Evolutionary conservation across 1,140 invertebrate genomes (phyloP), one percentile per base, ranked within the genome.

Genomic region (Lanistes nyassanus): DNA sequence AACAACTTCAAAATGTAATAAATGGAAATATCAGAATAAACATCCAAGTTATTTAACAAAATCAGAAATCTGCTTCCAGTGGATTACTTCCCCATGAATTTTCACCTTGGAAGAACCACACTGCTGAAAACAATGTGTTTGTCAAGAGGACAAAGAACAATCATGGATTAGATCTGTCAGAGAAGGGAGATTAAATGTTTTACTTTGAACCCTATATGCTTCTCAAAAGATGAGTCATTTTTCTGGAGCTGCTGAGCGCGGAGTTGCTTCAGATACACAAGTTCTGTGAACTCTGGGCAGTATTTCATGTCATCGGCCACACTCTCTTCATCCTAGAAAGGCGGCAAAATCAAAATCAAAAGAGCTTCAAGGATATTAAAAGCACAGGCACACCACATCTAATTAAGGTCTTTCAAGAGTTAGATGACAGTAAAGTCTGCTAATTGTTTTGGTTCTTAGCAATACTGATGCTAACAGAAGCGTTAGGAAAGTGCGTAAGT

Each of bases 171-270:
- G 36, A 55, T 71, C 37, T 68, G 39, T 68, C 11, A 31, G 23
- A 29, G 16, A 39, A 3, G n/a, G n/a, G 9, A 60, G 23, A 23
- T n/a, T n/a, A n/a, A 62, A 34, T 19, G 26, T 23, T 34, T 23
- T 89, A 93, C 92, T 86, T 92, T 92, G 76, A 88, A 91, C 9
- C 90, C 91, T 55, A 89, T 56, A 55, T 91, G 91, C 81, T 84
- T 85, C 77, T 82, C 83, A 37, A 88, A 86, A 68, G 88, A 89
- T 68, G 86, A 66, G 74, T 85, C 81, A 76, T 89, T 88, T 62
- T 65, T 66, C 58, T 78, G 47, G 31, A 82, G 42, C 79, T 91
- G 91, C n/a, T 91, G 85, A 62, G 76, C 77, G 66, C 84, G 87
- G 23, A 92, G 62, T 56, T 90, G 82, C 81, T 91, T 89, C 65